These are phyloP conservation scores for Propithecus perrieri DNA, from an alignment of 2,797 vertebrate species.

Conservation along the genomic window DNA sequence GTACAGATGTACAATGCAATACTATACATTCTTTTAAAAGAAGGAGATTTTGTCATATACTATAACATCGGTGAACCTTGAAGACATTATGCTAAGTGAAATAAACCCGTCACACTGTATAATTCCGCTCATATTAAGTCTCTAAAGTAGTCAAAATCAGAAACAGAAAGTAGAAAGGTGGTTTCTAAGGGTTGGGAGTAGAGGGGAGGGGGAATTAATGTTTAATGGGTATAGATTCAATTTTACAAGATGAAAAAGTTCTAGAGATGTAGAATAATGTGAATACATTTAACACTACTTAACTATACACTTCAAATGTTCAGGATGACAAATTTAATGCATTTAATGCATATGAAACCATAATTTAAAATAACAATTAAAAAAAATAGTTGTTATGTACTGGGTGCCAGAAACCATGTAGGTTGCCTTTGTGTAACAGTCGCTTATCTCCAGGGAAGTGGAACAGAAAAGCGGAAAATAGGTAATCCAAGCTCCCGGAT, in stretches of 20 bases:
- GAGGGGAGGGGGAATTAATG: neutral
- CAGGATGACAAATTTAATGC: neutral
- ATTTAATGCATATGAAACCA: neutral
- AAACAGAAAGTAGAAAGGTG: neutral
- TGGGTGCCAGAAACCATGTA: neutral
- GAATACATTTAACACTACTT: neutral
- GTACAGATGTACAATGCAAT: neutral
- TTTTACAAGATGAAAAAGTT: slow-evolving; percentile 41
- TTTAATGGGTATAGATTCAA: neutral
- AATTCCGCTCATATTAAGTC: neutral
- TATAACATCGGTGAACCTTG: neutral
- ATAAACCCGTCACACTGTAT: neutral
- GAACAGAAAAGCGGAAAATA: neutral
- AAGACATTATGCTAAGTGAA: slow-evolving; percentile 4
- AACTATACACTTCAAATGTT: neutral
- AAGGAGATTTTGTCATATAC: neutral
- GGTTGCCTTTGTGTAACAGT: neutral
- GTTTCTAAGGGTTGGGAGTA: neutral
- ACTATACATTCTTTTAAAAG: neutral
- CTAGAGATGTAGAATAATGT: neutral
- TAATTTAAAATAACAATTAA: neutral
- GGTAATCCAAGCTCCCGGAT: neutral
- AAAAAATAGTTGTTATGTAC: neutral
- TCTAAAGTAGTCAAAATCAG: neutral
- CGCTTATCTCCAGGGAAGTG: neutral